Evolutionary conservation across 2,888 invertebrate genomes (phyloP).

Genomic region (Caenorhabditis sinica): DNA sequence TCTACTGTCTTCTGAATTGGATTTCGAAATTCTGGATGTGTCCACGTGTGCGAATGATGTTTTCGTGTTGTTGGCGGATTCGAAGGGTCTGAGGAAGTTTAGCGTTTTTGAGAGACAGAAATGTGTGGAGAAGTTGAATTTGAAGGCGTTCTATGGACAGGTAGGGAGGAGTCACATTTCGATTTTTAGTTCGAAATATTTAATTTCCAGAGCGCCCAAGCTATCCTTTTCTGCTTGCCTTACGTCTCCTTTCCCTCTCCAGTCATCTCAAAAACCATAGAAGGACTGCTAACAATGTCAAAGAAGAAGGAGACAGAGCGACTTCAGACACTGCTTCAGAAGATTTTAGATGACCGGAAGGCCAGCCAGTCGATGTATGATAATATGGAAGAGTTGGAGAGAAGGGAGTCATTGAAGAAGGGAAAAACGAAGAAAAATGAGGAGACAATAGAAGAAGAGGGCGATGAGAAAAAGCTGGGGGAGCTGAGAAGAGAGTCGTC

Average conservation of each 20-base stretch:
- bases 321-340: slow-evolving; percentile 36
- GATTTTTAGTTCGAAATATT: not conserved
- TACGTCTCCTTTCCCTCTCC: slow-evolving; percentile 18
- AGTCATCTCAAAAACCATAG: slow-evolving; percentile 41
- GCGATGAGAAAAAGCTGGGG: no score
- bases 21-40: slow-evolving; percentile 68
- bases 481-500: slow-evolving; percentile 12
- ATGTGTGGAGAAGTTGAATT: slow-evolving; percentile 68
- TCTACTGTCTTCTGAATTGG: slow-evolving; percentile 28
- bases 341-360: slow-evolving; percentile 49
- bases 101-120: slow-evolving; percentile 65
- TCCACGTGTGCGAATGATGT: slow-evolving; percentile 70
- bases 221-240: slow-evolving; percentile 36
- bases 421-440: slow-evolving; percentile 7
- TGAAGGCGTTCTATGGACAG: slow-evolving; percentile 58
- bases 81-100: slow-evolving; percentile 69
- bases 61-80: slow-evolving; percentile 70
- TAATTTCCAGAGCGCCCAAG: slow-evolving; percentile 48
- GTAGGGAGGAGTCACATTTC: slow-evolving; percentile 19
- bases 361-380: slow-evolving; percentile 52
- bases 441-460: no score
- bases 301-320: slow-evolving; percentile 62
- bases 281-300: slow-evolving; percentile 53
- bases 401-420: slow-evolving; percentile 7
- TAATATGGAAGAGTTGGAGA: slow-evolving; percentile 35